Evolutionary conservation across 2,113 vertebrate species (phyloP), one percentile per base, ranked within the genome.

Genomic region (Hucho hucho): DNA sequence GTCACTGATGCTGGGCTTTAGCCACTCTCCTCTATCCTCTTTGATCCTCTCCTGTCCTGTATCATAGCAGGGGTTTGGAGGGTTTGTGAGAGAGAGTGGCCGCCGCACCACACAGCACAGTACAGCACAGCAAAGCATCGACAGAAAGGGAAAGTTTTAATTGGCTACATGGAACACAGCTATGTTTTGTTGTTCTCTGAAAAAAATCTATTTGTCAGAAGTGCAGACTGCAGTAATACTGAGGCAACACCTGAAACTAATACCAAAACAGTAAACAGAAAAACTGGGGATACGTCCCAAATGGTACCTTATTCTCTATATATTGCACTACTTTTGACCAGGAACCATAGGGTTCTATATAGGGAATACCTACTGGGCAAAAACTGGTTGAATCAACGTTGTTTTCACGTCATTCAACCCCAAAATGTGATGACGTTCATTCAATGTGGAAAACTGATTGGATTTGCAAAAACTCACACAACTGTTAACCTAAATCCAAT

Each of bases 71-170:
- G 9, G 47, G 37, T 43, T 43, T 43, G 37, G 37, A 43, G 63
- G 65, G 61, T 70, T 75, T 13, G 6, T 13, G 70, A 80, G 79
- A 80, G 49, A 14, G 49, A 14, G 4, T 18, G 49, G 49, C 16
- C 4, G 4, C 49, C 37, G 9, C 37, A 43, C 37, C 9, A 43
- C 37, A 43, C 37, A 11, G 20, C 66, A 69, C 66, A 5, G 18
- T 6, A 22, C 29, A 67, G 76, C 9, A 78, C 29, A 67, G 77
- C 12, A 78, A 79, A 76, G 82, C 9, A 37, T 11, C 1, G 77
- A 76, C 70, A 77, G 79, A 79, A 86, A 74, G 75, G 79, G 75
- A 87, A 87, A 89, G 82, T 88, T 91, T 90, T 89, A 90, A 92
- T 89, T 90, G 88, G 83, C 84, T 72, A 69, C 76, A 67, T 64